Percentiles rank a stretch among this genome's conserved stretches.
Evolutionary conservation across 2,113 vertebrate genomes (phyloP).

Genomic region (Perca schrenkii): DNA sequence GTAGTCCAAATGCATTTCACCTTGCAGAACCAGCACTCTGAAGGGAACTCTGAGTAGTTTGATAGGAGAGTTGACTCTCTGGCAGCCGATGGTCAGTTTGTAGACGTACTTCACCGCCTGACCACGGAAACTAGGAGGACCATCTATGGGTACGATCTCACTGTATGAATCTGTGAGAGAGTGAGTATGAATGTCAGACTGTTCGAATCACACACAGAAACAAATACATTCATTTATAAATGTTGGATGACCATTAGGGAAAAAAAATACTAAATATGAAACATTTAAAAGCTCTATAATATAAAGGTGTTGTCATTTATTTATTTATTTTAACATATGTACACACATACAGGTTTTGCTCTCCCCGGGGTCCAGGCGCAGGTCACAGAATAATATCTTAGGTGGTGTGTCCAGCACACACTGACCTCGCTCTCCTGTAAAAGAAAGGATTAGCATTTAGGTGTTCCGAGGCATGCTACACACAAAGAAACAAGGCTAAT

Average conservation of each 20-base stretch:
- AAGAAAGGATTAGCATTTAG: constrained; percentile 7
- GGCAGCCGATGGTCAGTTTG: constrained; percentile 98
- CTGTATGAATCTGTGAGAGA: constrained; percentile 91
- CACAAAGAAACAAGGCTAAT: not conserved
- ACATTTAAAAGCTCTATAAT: not conserved
- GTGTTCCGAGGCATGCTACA: not conserved
- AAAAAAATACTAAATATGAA: not conserved
- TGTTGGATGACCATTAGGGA: not conserved
- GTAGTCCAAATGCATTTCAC: constrained; percentile 74
- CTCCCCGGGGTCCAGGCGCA: constrained; percentile 95
- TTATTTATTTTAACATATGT: not conserved
- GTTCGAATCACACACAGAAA: constrained; percentile 5
- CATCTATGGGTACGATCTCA: constrained; percentile 91
- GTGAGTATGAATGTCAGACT: not conserved
- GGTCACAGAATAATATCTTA: constrained; percentile 98
- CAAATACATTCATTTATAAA: not conserved
- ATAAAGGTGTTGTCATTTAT: not conserved
- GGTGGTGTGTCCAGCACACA: constrained; percentile 98
- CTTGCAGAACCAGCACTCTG: constrained; percentile 93
- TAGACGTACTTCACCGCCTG: constrained; percentile 98
- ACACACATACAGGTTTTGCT: constrained; percentile 89
- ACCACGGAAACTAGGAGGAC: constrained; percentile 96
- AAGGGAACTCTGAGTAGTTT: constrained; percentile 96
- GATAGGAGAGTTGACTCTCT: constrained; percentile 98
- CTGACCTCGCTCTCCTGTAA: constrained; percentile 94